Conservation (phyloP, 2,888 invertebrate species). For the Noctuana brunneofusca region DNA sequence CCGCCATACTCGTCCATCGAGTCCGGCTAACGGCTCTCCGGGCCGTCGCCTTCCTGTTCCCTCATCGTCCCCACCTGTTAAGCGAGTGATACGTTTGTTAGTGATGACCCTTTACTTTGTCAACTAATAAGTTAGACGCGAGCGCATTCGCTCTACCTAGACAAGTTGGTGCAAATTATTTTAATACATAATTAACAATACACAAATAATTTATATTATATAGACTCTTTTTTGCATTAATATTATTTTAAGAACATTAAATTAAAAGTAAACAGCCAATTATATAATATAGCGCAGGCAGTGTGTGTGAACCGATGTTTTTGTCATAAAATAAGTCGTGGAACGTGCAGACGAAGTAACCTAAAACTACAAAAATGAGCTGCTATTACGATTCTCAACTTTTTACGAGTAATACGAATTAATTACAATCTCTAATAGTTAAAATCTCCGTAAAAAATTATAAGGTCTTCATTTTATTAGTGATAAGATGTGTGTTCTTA, state of each 20-base stretch:
- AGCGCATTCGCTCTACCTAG: no score
- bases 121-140: neutral
- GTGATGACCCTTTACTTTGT: slow-evolving; percentile 1
- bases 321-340: neutral
- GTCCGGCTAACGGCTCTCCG: slow-evolving; percentile 83
- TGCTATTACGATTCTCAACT: neutral
- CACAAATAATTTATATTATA: neutral
- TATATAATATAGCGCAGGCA: slow-evolving; percentile 6
- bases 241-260: no score
- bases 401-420: neutral
- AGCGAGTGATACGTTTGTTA: slow-evolving; percentile 44
- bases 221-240: no score
- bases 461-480: neutral
- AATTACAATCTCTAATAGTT: neutral
- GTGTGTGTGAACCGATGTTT: neutral
- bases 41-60: slow-evolving; percentile 86
- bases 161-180: no score
- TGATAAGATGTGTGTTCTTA: neutral
- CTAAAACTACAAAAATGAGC: neutral
- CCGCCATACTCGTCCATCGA: slow-evolving; percentile 91
- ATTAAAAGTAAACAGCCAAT: neutral
- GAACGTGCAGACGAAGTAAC: neutral
- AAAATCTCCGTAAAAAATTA: neutral
- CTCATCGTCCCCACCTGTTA: slow-evolving; percentile 85
- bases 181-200: neutral